Base-by-base conservation (phyloP, 2,888 invertebrate species). In the Scrobipalpa atriplicella region DNA sequence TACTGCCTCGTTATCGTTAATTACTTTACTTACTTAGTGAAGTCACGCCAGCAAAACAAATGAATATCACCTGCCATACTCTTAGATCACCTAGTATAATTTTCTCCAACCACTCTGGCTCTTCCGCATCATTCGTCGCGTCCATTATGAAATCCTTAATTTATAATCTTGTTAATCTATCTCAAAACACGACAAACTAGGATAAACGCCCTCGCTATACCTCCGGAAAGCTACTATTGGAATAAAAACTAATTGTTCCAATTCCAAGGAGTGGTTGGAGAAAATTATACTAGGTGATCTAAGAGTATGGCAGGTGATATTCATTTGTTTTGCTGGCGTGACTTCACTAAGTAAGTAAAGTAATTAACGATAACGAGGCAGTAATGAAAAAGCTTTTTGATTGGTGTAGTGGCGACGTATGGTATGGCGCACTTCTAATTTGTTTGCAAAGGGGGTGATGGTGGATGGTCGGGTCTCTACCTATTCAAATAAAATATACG, bases 301-400 rank as follows among this genome's bases (percentile, higher is more conserved):
- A 78, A 93, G 96, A 71, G 93, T 96, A 64, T 98, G 98, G 98
- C 97, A 98, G 82, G 92, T 97, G 66, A 94, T 96, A 79, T 95
- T 96, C 80, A 89, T 96, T 69, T 94, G 94, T 77, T 88, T 95
- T 67, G 95, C 95, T 62, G 94, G 94, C 64, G 79, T 95, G 68
- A 88, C 95, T 62, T 86, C 94, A 68, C 77, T 96, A 69, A 93
- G 96, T 96, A 90, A 88, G 92, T 86, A 66, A 54, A 56, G 21
- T 21, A 56, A 56, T 56, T 58, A 38, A 16, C n/a, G n/a, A n/a
- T n/a, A n/a, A n/a, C 7, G 8, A 58, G 36, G 10, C 54, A 43
- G 21, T 62, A 62, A 51, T 36, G 39, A 18, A 52, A 18, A 51
- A 52, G 36, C 51, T n/a, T 47, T 63, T 29, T 47, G 21, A 61